Evolutionary conservation across 53 echinoderm and acorn worm genomes (phyloP).

Genomic region (Paracentrotus lividus): DNA sequence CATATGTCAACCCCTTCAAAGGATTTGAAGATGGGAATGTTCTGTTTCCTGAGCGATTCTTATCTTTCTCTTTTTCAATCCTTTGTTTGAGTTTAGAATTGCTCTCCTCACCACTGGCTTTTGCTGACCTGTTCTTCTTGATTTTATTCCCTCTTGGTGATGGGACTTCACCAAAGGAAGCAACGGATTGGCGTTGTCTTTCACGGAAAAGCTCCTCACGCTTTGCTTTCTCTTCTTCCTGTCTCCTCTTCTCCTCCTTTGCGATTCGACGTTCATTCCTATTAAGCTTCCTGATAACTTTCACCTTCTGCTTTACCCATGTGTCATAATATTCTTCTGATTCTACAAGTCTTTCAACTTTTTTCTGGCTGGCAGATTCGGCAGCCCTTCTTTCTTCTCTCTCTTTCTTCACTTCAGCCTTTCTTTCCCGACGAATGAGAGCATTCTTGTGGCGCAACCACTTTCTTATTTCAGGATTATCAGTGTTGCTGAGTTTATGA

Average conservation of each 20-base stretch:
- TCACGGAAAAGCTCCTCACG: constrained; percentile 55
- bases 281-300: background rate
- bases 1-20: constrained; percentile 79
- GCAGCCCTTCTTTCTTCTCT: constrained; percentile 58
- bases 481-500: constrained; percentile 74
- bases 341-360: constrained; percentile 46
- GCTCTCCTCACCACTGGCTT: background rate
- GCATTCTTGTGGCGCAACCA: constrained; percentile 89
- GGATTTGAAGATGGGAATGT: constrained; percentile 77
- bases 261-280: constrained; percentile 15
- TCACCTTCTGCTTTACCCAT: constrained; percentile 63
- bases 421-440: constrained; percentile 74
- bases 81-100: background rate
- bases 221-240: constrained; percentile 50
- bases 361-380: constrained; percentile 27
- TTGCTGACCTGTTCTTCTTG: constrained; percentile 1
- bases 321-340: constrained; percentile 61
- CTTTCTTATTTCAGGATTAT: constrained; percentile 76
- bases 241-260: constrained; percentile 51
- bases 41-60: background rate
- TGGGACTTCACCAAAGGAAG: constrained; percentile 61
- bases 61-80: background rate
- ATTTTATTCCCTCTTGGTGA: constrained; percentile 26
- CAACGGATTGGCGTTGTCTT: background rate
- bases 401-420: constrained; percentile 71